A percentile compares a stretch with the other conserved stretches of the same genome.
phyloP scores from a whole-genome alignment of 2,888 invertebrate genomes.

The Oscheius sp. region DNA sequence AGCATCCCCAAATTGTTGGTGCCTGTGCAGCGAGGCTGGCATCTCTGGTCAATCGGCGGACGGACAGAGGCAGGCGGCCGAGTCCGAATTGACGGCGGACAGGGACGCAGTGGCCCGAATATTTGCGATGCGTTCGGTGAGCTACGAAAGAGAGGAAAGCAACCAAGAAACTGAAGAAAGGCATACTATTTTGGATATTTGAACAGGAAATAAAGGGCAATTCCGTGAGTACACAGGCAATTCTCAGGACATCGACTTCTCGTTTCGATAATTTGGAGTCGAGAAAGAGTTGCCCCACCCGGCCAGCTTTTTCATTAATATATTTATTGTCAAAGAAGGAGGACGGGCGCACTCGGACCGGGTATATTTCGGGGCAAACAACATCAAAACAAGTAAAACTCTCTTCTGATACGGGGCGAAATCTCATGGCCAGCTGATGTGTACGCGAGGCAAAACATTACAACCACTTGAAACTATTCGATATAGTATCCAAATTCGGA shows the following conservation, averaged over 20 bases:
- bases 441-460: constrained; percentile 1
- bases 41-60: constrained; percentile 35
- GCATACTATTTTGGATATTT: neutral
- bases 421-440: constrained; percentile 4
- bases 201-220: no score
- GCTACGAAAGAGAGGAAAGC: no score
- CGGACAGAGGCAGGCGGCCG: constrained; percentile 15
- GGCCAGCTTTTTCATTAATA: no score
- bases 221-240: no score
- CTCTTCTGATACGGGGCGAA: neutral
- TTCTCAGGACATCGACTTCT: no score
- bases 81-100: constrained; percentile 30
- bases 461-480: neutral
- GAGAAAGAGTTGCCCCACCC: neutral
- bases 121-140: constrained; percentile 34
- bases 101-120: constrained; percentile 27
- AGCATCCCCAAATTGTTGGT: constrained; percentile 28
- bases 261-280: no score
- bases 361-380: no score
- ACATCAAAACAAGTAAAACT: no score
- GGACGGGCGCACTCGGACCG: no score
- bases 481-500: no score
- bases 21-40: constrained; percentile 25
- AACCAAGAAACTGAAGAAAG: neutral
- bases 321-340: no score